Conservation (phyloP, 1,140 invertebrate genomes). For the Cherax quadricarinatus region DNA sequence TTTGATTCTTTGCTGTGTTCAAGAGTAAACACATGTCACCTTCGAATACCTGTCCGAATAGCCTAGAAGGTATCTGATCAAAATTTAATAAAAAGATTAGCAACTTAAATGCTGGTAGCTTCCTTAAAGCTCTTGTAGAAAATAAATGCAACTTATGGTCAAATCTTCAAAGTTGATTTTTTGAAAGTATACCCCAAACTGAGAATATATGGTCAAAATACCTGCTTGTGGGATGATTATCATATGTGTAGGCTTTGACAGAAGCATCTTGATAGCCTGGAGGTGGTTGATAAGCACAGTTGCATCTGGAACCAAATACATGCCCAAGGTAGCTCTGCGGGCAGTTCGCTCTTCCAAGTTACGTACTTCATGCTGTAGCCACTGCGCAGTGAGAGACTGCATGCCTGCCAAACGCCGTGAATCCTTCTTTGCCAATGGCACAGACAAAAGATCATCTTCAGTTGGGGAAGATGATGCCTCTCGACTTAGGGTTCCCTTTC, state of each 20-base stretch:
- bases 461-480: slow-evolving; percentile 54
- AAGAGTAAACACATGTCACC: too few relatives aligned
- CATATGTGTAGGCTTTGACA: slow-evolving; percentile 69
- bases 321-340: slow-evolving; percentile 60
- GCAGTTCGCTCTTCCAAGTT: slow-evolving; percentile 81
- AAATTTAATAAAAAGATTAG: too few relatives aligned
- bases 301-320: slow-evolving; percentile 72
- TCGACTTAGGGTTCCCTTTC: slow-evolving; percentile 28
- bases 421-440: slow-evolving; percentile 45
- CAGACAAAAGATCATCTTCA: slow-evolving; percentile 44
- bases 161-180: too few relatives aligned
- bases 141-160: too few relatives aligned
- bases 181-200: too few relatives aligned
- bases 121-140: too few relatives aligned
- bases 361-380: slow-evolving; percentile 85
- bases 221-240: slow-evolving; percentile 71
- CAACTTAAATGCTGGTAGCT: too few relatives aligned
- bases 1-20: too few relatives aligned
- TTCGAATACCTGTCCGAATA: too few relatives aligned
- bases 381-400: slow-evolving; percentile 86
- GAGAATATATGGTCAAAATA: not conserved
- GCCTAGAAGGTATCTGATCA: too few relatives aligned
- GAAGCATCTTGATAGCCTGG: slow-evolving; percentile 51
- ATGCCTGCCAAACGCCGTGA: slow-evolving; percentile 78
- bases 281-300: slow-evolving; percentile 65